Conservation (phyloP, 2,797 vertebrate species). For the Pseudochirops cupreus region DNA sequence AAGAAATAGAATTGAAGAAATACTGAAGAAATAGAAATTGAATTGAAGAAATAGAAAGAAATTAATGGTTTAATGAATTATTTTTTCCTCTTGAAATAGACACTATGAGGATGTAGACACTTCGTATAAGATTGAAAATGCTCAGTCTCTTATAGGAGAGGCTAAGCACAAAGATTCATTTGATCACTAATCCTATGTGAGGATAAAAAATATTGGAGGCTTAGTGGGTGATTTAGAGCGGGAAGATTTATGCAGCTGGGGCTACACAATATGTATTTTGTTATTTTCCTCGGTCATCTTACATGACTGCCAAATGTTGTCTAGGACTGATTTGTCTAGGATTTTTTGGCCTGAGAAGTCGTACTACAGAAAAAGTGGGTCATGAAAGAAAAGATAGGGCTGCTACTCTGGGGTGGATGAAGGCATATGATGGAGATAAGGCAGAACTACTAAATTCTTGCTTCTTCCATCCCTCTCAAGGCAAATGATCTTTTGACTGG, state of each 20-base stretch:
- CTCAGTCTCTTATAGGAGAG: slow-evolving; percentile 39
- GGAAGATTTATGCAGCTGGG: not conserved
- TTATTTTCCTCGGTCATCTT: slow-evolving; percentile 7
- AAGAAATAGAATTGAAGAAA: slow-evolving; percentile 30
- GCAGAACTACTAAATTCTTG: not conserved
- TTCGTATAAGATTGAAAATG: not conserved
- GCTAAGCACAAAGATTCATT: not conserved
- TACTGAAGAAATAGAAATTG: too few relatives aligned
- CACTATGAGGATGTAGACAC: not conserved
- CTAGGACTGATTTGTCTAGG: not conserved
- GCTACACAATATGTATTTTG: not conserved
- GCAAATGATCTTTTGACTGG: not conserved
- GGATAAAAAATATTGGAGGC: not conserved
- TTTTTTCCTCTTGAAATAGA: slow-evolving; percentile 35
- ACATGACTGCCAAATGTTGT: not conserved
- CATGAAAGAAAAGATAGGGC: not conserved
- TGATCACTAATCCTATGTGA: slow-evolving; percentile 31
- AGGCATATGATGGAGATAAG: not conserved
- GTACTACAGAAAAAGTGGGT: slow-evolving; percentile 18
- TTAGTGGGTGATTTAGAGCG: not conserved
- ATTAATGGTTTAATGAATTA: slow-evolving; percentile 16
- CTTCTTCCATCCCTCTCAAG: not conserved
- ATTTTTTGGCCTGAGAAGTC: not conserved
- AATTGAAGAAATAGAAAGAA: too few relatives aligned
- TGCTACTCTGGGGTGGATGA: not conserved